These are phyloP conservation scores for Ceyx margarethae DNA, from an alignment of 2,113 vertebrate genomes.

Conservation along the genomic window DNA sequence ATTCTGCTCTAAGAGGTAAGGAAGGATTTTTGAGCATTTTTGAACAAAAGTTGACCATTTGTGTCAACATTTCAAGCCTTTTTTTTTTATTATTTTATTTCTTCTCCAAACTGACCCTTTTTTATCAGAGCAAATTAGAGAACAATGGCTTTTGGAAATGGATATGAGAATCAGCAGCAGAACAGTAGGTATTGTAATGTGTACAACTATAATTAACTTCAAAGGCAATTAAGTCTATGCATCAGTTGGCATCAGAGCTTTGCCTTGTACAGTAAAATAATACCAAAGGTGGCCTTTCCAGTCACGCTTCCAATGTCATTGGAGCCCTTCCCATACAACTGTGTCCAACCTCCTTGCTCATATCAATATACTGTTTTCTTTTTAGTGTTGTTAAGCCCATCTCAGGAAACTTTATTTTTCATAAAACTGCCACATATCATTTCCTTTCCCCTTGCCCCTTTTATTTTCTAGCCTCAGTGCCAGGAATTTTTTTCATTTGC, in stretches of 20 bases:
- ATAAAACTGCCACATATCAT: neutral
- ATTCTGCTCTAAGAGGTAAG: neutral
- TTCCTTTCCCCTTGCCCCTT: neutral
- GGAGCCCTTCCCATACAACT: neutral
- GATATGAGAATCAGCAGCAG: neutral
- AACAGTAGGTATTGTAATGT: neutral
- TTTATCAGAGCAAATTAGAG: neutral
- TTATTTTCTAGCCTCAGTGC: neutral
- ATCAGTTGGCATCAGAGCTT: neutral
- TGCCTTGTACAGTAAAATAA: neutral
- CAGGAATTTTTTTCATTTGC: neutral
- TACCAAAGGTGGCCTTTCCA: neutral
- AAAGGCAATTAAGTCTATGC: neutral
- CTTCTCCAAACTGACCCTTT: neutral
- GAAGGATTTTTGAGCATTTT: neutral
- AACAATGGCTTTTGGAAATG: neutral
- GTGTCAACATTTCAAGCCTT: neutral
- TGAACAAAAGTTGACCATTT: neutral
- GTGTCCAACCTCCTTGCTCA: neutral
- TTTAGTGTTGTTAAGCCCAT: neutral
- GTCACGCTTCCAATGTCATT: neutral
- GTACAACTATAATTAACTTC: constrained; percentile 18
- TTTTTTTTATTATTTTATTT: neutral
- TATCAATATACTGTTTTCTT: neutral
- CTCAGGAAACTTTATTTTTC: neutral